These are phyloP conservation scores for Enchytraeus crypticus DNA, from an alignment of 2,888 invertebrate species.

Conservation along the genomic window DNA sequence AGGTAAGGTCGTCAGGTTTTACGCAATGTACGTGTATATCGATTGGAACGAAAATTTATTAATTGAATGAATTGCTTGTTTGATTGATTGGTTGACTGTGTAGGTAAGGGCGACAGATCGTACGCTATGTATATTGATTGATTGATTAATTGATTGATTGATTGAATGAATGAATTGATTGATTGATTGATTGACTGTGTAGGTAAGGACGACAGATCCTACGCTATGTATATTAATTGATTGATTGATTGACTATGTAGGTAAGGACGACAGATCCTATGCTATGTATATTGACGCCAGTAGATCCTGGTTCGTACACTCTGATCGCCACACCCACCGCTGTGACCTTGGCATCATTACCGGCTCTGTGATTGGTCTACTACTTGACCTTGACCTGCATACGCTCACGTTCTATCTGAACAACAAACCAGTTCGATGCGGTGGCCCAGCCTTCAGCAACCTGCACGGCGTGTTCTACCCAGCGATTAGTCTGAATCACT, in stretches of 20 bases:
- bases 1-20: too few relatives aligned
- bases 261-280: constrained; percentile 95
- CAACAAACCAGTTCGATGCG: constrained; percentile 74
- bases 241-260: constrained; percentile 56
- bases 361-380: constrained; percentile 78
- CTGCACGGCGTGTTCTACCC: constrained; percentile 79
- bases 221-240: too few relatives aligned
- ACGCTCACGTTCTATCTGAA: constrained; percentile 86
- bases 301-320: constrained; percentile 96
- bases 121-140: too few relatives aligned
- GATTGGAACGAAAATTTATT: too few relatives aligned
- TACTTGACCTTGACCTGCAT: constrained; percentile 81
- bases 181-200: too few relatives aligned
- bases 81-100: too few relatives aligned
- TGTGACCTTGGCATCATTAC: constrained; percentile 77
- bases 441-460: constrained; percentile 77
- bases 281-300: constrained; percentile 92
- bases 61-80: too few relatives aligned
- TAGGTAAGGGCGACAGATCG: too few relatives aligned
- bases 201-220: too few relatives aligned
- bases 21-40: too few relatives aligned
- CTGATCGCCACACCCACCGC: constrained; percentile 81
- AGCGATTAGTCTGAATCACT: constrained; percentile 89
- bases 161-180: too few relatives aligned
- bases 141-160: too few relatives aligned